A percentile compares a stretch with the other conserved stretches of the same genome.
phyloP scores from a whole-genome alignment of 2,797 vertebrate genomes.

The Hemitrygon akajei region DNA sequence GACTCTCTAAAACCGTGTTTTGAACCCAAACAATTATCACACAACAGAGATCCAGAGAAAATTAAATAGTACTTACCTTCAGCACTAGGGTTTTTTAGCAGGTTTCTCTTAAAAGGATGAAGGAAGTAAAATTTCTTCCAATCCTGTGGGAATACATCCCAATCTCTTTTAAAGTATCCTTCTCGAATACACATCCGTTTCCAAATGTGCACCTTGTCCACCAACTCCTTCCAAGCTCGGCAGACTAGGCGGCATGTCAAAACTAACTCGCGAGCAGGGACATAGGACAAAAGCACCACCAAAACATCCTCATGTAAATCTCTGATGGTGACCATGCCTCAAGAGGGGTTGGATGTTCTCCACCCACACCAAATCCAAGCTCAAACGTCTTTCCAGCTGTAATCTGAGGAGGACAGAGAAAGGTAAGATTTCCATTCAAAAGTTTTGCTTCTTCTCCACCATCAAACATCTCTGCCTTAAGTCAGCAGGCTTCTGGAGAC shows the following conservation, averaged over 20 bases:
- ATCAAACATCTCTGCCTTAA: background rate
- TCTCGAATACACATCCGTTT: conserved; percentile 69
- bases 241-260: conserved; percentile 66
- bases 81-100: conserved; percentile 73
- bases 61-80: conserved; percentile 57
- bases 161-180: conserved; percentile 45
- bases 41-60: background rate
- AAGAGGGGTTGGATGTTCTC: background rate
- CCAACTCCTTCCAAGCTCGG: conserved; percentile 67
- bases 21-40: background rate
- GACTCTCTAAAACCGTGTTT: background rate
- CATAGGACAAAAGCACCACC: conserved; percentile 70
- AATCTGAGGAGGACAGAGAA: background rate
- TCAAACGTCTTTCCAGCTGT: background rate
- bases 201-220: conserved; percentile 75
- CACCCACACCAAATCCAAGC: no score
- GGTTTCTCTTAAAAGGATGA: conserved; percentile 62
- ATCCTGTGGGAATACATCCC: conserved; percentile 52
- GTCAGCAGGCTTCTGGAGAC: background rate
- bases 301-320: conserved; percentile 62
- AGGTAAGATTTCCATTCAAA: background rate
- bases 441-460: background rate
- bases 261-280: conserved; percentile 66
- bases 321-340: conserved; percentile 46
- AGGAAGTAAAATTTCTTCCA: conserved; percentile 75